Evolutionary conservation across 2,888 invertebrate species (phyloP).

Genomic region (Anthophora plumipes): DNA sequence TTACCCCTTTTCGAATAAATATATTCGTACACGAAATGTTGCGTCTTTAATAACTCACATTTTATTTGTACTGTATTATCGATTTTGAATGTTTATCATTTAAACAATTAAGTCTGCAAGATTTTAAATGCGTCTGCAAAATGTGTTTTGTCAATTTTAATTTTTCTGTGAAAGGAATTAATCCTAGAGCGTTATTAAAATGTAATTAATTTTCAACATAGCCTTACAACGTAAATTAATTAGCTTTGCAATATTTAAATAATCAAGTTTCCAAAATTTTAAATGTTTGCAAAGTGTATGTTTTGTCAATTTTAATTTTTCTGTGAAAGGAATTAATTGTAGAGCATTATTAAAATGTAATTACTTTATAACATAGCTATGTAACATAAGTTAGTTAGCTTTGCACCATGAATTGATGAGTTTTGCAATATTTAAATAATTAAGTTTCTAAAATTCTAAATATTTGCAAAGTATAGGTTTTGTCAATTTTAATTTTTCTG

Average conservation of each 20-base stretch:
- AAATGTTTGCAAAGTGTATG: not conserved
- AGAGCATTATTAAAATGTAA: not conserved
- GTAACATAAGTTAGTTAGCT: not conserved
- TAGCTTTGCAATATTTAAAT: no score
- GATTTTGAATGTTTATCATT: not conserved
- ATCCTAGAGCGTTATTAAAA: not conserved
- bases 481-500: not conserved
- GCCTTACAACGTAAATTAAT: not conserved
- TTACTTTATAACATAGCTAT: not conserved
- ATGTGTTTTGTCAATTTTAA: not conserved
- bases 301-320: not conserved
- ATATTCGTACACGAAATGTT: conserved; percentile 7
- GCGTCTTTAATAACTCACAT: conserved; percentile 4
- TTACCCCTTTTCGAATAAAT: conserved; percentile 2
- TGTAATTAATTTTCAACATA: not conserved
- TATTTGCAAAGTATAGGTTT: not conserved
- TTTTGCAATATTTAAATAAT: not conserved
- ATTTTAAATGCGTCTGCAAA: not conserved
- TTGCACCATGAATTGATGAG: no score
- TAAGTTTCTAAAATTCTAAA: not conserved
- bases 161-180: not conserved
- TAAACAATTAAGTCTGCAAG: not conserved
- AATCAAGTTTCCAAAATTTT: not conserved
- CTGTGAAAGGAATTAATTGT: not conserved
- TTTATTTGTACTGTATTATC: not conserved